phyloP scores from a whole-genome alignment of 2,113 vertebrate genomes.

The Centrocercus urophasianus region DNA sequence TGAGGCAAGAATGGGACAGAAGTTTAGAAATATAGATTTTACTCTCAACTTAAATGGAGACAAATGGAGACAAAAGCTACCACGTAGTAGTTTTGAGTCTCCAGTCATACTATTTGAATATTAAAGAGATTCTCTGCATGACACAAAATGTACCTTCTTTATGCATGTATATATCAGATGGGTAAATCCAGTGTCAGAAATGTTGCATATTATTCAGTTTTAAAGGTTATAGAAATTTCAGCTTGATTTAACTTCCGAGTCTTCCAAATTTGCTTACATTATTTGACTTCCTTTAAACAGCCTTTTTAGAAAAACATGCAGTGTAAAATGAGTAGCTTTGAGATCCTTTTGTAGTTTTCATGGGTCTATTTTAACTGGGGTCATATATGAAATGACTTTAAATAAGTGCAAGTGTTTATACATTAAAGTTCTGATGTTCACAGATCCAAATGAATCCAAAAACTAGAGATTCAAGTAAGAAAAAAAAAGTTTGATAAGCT shows the following conservation, averaged over 20 bases:
- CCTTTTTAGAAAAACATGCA: not conserved
- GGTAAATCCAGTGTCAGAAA: not conserved
- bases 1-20: not conserved
- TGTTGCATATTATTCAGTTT: not conserved
- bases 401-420: not conserved
- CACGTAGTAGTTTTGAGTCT: not conserved
- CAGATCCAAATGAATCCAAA: not conserved
- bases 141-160: not conserved
- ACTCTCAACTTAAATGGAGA: not conserved
- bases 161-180: not conserved
- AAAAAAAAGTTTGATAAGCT: too few species aligned
- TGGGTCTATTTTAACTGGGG: not conserved
- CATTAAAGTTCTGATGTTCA: not conserved
- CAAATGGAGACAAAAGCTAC: not conserved
- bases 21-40: not conserved
- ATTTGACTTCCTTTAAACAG: not conserved
- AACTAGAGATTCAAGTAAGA: not conserved
- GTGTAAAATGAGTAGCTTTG: not conserved
- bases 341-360: not conserved
- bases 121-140: not conserved
- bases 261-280: not conserved
- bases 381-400: not conserved
- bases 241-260: not conserved
- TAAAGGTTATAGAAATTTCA: not conserved
- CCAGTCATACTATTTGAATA: not conserved